Base-by-base conservation (phyloP, 2,113 vertebrate species). In the Himantopus leucocephalus region DNA sequence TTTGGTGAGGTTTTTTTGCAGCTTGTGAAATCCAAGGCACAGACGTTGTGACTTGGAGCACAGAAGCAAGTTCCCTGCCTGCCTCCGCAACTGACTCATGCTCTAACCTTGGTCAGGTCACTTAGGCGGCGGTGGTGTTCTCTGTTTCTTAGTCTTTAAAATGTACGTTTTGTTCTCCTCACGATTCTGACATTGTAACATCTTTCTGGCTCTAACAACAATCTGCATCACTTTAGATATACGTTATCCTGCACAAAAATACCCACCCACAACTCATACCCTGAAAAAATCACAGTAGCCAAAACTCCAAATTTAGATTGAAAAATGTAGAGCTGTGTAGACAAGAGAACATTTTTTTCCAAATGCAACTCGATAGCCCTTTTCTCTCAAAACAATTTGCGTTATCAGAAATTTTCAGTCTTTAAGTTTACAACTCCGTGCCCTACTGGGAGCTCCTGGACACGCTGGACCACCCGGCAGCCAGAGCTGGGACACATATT, bases 241-340 rank as follows among this genome's bases (percentile, higher is more conserved):
- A 95, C 47, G 14, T 97, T 96, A 95, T 81, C 91, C 92, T 78
- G 50, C 59, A 94, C 76, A 85, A 94, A 96, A 96, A 94, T 94
- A 95, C 86, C 79, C 94, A 76, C 94, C 92, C 95, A 87, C 94
- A 76, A 24, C 83, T 85, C 67, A n/a, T 77, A 66, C n/a, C 66
- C 91, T 84, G 86, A 81, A 92, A 92, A 96, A 94, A 86, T 58
- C 76, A 63, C 87, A 91, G 64, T 78, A 94, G 80, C 70, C 91
- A 63, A 81, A 96, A 7, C 73, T 95, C 70, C 76, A 87, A 67
- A 84, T 92, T 95, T 96, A 96, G 80, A 94, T 2, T 35, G 55
- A 64, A 92, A 91, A 89, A 68, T 29, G 30, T 41, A 59, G 76
- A 92, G 41, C 78, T 67, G 50, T 84, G 63, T 60, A 92, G 86